phyloP scores from a whole-genome alignment of 2,888 invertebrate species.

The Helleia helle region DNA sequence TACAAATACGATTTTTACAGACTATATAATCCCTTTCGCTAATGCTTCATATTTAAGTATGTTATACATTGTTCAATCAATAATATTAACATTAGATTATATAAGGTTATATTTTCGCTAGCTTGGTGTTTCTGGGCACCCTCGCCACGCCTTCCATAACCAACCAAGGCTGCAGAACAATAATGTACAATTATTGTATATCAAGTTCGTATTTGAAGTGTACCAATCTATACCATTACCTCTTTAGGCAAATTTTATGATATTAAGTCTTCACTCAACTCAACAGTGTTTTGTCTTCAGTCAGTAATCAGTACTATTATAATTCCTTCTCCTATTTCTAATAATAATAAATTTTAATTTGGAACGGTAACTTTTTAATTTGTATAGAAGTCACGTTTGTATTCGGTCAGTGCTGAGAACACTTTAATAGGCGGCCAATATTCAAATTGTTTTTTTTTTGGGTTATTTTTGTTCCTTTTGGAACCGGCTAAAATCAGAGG shows the following conservation, averaged over 20 bases:
- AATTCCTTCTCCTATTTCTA: no score
- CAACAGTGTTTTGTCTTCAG: background rate
- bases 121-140: background rate
- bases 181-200: constrained; percentile 3
- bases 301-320: background rate
- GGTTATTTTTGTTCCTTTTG: no score
- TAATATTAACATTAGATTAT: background rate
- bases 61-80: constrained; percentile 1
- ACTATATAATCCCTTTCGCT: background rate
- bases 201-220: constrained; percentile 3
- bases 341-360: no score
- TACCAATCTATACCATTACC: constrained; percentile 1
- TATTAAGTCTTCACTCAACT: background rate
- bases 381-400: no score
- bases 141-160: background rate
- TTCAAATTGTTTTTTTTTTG: no score
- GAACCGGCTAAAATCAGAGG: no score
- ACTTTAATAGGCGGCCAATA: no score
- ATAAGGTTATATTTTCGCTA: background rate
- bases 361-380: no score
- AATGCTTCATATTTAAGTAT: background rate
- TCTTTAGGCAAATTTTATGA: constrained; percentile 4
- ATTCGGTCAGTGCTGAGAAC: no score
- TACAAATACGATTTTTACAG: background rate
- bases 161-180: background rate